phyloP scores from a whole-genome alignment of 1,140 invertebrate species.

The Octopus bimaculoides region DNA sequence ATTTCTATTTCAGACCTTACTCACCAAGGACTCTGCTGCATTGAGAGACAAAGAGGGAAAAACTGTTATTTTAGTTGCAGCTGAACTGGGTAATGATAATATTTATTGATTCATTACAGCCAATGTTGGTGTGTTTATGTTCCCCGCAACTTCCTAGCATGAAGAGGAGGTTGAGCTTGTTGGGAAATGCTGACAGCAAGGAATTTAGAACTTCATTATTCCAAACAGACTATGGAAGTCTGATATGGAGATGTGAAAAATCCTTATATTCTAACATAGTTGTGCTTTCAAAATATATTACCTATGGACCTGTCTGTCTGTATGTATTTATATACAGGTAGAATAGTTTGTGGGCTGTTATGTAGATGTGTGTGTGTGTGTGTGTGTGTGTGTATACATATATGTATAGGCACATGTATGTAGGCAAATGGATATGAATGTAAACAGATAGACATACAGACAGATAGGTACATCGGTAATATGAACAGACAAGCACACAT shows the following conservation, averaged over 20 bases:
- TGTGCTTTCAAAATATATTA: not conserved
- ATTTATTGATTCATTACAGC: not conserved
- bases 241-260: too few relatives aligned
- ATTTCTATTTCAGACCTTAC: slow-evolving; percentile 38
- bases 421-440: not conserved
- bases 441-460: not conserved
- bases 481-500: not conserved
- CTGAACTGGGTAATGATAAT: slow-evolving; percentile 45
- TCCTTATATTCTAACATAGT: too few relatives aligned
- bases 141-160: too few relatives aligned
- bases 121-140: too few relatives aligned
- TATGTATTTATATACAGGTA: not conserved
- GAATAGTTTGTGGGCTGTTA: not conserved
- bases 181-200: too few relatives aligned
- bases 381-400: not conserved
- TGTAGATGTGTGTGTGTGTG: not conserved
- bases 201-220: too few relatives aligned
- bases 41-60: slow-evolving; percentile 52
- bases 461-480: not conserved
- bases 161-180: too few relatives aligned
- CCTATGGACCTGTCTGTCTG: not conserved
- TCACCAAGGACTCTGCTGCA: slow-evolving; percentile 43
- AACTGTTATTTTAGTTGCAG: slow-evolving; percentile 49
- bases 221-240: too few relatives aligned
- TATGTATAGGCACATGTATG: not conserved